Evolutionary conservation across 2,888 invertebrate species (phyloP), one percentile per base, ranked within the genome.

Genomic region (Trachelus stipa): DNA sequence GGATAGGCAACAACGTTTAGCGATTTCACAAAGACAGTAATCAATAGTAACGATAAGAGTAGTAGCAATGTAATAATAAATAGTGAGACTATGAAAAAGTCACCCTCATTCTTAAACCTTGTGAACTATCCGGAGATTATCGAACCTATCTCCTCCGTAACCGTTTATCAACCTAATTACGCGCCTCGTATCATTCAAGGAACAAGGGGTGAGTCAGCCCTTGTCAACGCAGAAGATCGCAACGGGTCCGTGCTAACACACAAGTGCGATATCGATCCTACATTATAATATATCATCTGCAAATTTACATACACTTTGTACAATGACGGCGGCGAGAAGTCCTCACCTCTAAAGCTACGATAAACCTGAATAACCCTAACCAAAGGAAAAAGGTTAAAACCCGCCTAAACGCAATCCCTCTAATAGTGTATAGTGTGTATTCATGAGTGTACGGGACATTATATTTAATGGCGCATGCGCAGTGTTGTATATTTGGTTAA

Each of bases 61-160:
- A 73, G 81, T 78, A 79, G 23, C 79, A 80, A 79, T 77, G 77
- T 78, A 80, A 68, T 77, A 85, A 85, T 85, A 85, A 86, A 86
- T 86, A 87, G 80, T 82, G 75, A 80, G 76, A 79, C 85, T 83
- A 83, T 81, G 56, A 23, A 56, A 56, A 23, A 23, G 56, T 23
- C 56, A 56, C 9, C 31, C 71, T 12, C 30, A 33, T 31, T 33
- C 71, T 15, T 71, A 71, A 31, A 23, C 56, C 56, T 56, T 56
- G 56, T 23, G 23, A 15, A 56, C 56, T 23, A 56, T 56, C 23
- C 56, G 23, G 23, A 56, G 56, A 56, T 56, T 56, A 56, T 56
- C 56, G 56, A 56, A 56, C 23, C 23, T 23, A 56, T 56, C 23
- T 23, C 56, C 56, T 23, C 23, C 56, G 23, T 56, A 56, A 56